phyloP scores from a whole-genome alignment of 2,888 invertebrate genomes.

The Cataglyphis livida region DNA sequence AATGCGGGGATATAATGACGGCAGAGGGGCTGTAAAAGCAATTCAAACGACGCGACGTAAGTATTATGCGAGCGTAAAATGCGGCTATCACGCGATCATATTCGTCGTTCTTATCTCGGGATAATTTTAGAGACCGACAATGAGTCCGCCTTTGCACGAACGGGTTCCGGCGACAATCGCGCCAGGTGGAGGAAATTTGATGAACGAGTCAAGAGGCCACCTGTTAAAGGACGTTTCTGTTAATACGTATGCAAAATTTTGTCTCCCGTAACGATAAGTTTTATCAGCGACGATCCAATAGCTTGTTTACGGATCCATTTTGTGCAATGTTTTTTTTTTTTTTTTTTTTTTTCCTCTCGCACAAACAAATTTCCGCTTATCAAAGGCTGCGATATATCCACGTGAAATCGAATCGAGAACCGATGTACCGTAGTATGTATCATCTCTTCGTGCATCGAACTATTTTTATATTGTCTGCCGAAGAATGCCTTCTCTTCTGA shows the following conservation, averaged over 20 bases:
- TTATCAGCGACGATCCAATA: neutral
- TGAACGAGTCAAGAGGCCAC: neutral
- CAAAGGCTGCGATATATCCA: conserved; percentile 27
- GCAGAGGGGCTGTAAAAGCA: conserved; percentile 69
- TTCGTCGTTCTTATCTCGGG: neutral
- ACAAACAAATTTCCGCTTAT: conserved; percentile 29
- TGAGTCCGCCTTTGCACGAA: neutral
- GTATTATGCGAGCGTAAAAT: conserved; percentile 40
- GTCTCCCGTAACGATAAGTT: neutral
- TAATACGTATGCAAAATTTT: neutral
- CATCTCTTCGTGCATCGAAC: conserved; percentile 5
- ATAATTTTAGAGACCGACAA: neutral
- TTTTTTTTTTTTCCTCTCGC: neutral
- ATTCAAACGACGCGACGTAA: conserved; percentile 71
- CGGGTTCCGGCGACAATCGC: neutral
- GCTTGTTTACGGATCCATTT: neutral
- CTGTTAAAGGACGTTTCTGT: neutral
- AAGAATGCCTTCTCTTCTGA: conserved; percentile 23
- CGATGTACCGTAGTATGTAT: conserved; percentile 35
- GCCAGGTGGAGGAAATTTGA: neutral
- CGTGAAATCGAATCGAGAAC: conserved; percentile 35
- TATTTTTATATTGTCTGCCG: conserved; percentile 16
- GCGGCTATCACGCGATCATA: neutral
- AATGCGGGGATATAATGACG: conserved; percentile 66
- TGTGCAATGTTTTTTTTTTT: neutral